These are phyloP conservation scores for Diorhabda sublineata DNA, from an alignment of 1,140 invertebrate genomes.

Conservation along the genomic window DNA sequence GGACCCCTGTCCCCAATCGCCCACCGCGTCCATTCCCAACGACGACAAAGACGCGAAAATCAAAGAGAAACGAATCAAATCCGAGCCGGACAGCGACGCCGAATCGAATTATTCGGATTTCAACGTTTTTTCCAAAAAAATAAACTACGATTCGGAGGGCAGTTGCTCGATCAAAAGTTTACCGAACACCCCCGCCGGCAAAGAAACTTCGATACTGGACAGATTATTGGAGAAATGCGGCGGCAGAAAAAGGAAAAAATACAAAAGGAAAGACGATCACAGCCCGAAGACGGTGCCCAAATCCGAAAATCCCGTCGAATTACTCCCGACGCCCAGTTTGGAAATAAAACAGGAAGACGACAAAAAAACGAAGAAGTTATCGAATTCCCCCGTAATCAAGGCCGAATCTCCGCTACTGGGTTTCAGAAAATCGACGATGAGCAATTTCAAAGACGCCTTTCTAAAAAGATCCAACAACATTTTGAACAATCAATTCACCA, in stretches of 20 bases:
- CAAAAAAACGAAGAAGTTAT: conserved; percentile 50
- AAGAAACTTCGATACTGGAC: conserved; percentile 61
- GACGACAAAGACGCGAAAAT: conserved; percentile 43
- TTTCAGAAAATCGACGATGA: conserved; percentile 66
- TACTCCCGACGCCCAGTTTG: conserved; percentile 56
- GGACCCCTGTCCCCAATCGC: conserved; percentile 62
- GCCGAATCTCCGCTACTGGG: conserved; percentile 53
- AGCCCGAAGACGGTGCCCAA: conserved; percentile 53
- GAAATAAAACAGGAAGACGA: conserved; percentile 45
- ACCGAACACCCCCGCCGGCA: conserved; percentile 37
- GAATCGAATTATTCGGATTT: conserved; percentile 62
- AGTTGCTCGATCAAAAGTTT: conserved; percentile 49
- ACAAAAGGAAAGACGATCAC: conserved; percentile 52
- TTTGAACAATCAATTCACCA: conserved; percentile 59
- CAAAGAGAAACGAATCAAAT: conserved; percentile 41
- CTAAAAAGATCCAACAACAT: conserved; percentile 58
- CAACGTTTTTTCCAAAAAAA: conserved; percentile 52
- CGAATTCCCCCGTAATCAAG: conserved; percentile 52
- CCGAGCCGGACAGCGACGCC: conserved; percentile 58
- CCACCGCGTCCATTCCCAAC: conserved; percentile 56
- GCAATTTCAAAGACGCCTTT: conserved; percentile 64
- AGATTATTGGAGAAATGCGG: conserved; percentile 60
- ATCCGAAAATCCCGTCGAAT: conserved; percentile 53
- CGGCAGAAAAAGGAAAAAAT: conserved; percentile 54
- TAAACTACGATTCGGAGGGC: conserved; percentile 63